Evolutionary conservation across 2,888 invertebrate species (phyloP).

Genomic region (Tenthredo distinguenda): DNA sequence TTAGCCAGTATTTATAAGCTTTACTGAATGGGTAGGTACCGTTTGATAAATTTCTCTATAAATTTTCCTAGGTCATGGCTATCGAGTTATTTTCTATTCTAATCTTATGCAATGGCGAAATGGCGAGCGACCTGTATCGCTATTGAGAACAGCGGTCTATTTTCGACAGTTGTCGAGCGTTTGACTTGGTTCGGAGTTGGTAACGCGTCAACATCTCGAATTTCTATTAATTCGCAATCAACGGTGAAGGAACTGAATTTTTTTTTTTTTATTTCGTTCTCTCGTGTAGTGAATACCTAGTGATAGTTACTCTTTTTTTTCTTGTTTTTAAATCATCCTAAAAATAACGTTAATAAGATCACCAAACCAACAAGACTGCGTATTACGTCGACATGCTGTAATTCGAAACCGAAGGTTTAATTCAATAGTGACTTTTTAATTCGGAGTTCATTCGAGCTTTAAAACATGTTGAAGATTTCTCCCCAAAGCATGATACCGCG

Average conservation of each 20-base stretch:
- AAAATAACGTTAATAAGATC: not conserved
- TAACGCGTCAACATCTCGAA: slow-evolving; percentile 42
- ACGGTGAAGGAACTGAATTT: not conserved
- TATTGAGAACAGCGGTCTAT: slow-evolving; percentile 70
- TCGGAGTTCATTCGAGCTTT: not conserved
- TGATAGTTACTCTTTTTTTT: not conserved
- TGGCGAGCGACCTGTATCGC: slow-evolving; percentile 67
- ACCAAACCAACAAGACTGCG: not conserved
- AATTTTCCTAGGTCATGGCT: slow-evolving; percentile 69
- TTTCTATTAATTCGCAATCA: slow-evolving; percentile 31
- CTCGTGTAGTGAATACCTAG: not conserved
- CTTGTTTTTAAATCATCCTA: too few species aligned
- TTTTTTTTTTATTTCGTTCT: not conserved
- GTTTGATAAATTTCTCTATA: not conserved
- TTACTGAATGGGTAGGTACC: not conserved
- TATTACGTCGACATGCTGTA: slow-evolving; percentile 44
- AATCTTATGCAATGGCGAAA: slow-evolving; percentile 68
- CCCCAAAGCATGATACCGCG: slow-evolving; percentile 65
- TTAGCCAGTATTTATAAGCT: not conserved
- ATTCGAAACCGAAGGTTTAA: slow-evolving; percentile 21
- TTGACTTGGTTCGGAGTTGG: slow-evolving; percentile 53
- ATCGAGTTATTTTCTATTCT: slow-evolving; percentile 69
- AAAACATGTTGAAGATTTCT: slow-evolving; percentile 55
- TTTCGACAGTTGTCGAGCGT: slow-evolving; percentile 67
- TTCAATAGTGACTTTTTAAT: not conserved